A percentile compares a stretch with the other conserved stretches of the same genome.
Conservation (phyloP, 2,888 invertebrate species). For the Clunio marinus region DNA sequence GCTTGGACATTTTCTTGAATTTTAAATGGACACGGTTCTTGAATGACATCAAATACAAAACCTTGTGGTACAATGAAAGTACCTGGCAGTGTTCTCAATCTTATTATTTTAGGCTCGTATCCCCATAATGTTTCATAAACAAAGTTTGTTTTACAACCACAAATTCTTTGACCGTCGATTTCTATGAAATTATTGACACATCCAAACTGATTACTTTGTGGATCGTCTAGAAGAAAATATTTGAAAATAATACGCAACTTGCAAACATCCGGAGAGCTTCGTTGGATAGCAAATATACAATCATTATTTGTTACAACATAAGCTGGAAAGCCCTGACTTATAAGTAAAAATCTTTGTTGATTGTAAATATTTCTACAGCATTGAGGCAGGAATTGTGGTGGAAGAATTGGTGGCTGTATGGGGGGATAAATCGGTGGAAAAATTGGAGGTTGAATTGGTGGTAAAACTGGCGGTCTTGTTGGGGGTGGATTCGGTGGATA, state of each 20-base stretch:
- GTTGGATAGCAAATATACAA: constrained; percentile 55
- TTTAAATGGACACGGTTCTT: constrained; percentile 54
- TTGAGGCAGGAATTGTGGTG: constrained; percentile 41
- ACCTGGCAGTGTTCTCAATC: constrained; percentile 51
- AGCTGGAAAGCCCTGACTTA: constrained; percentile 58
- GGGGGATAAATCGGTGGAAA: background rate
- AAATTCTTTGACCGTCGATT: constrained; percentile 56
- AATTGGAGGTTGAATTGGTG: constrained; percentile 6
- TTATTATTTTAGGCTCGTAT: constrained; percentile 50
- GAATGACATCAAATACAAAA: constrained; percentile 56
- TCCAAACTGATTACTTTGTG: constrained; percentile 41
- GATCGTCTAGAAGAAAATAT: constrained; percentile 55
- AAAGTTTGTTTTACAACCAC: constrained; percentile 55
- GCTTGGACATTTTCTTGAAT: background rate
- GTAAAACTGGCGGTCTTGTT: constrained; percentile 1
- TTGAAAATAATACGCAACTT: constrained; percentile 55
- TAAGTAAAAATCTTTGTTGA: constrained; percentile 52
- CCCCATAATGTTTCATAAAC: constrained; percentile 46
- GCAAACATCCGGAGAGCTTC: constrained; percentile 53
- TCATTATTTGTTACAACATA: constrained; percentile 49
- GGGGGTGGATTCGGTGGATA: background rate
- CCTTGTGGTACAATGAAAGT: constrained; percentile 51
- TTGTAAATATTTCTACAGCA: constrained; percentile 52
- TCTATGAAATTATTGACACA: constrained; percentile 56
- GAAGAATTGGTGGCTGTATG: constrained; percentile 19